Evolutionary conservation across 2,113 vertebrate species (phyloP).

Genomic region (Rhynchomys soricoides): DNA sequence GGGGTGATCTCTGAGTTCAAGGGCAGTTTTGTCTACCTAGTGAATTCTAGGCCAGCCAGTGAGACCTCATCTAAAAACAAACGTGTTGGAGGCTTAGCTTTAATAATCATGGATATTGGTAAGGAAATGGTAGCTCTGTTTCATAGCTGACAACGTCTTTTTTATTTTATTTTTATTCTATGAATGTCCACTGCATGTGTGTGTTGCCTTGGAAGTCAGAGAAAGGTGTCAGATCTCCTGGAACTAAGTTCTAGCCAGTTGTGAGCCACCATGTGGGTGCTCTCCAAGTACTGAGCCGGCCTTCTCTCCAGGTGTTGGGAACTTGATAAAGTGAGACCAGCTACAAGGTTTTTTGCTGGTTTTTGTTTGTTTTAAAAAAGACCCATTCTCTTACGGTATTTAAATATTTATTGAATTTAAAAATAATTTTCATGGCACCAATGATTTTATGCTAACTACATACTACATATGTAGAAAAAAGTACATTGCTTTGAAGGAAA

Average conservation of each 20-base stretch:
- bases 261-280: neutral
- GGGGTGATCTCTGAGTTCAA: neutral
- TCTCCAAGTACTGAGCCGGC: neutral
- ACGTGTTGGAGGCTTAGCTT: neutral
- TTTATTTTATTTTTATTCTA: neutral
- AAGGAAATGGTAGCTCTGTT: neutral
- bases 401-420: constrained; percentile 91
- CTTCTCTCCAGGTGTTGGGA: neutral
- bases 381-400: constrained; percentile 78
- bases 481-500: constrained; percentile 86
- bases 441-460: constrained; percentile 88
- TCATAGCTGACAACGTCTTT: neutral
- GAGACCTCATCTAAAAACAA: neutral
- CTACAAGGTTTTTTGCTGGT: neutral
- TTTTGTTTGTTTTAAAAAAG: constrained; percentile 26
- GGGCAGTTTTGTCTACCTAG: neutral
- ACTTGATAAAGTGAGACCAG: constrained; percentile 12
- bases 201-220: neutral
- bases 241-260: neutral
- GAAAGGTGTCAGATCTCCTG: neutral
- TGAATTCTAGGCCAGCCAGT: neutral
- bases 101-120: neutral
- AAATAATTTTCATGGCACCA: constrained; percentile 91
- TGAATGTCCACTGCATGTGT: neutral
- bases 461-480: constrained; percentile 88